Percentiles rank a stretch among this genome's conserved stretches.
Evolutionary conservation across 1,140 invertebrate species (phyloP).

Genomic region (Globodera ellingtonae): DNA sequence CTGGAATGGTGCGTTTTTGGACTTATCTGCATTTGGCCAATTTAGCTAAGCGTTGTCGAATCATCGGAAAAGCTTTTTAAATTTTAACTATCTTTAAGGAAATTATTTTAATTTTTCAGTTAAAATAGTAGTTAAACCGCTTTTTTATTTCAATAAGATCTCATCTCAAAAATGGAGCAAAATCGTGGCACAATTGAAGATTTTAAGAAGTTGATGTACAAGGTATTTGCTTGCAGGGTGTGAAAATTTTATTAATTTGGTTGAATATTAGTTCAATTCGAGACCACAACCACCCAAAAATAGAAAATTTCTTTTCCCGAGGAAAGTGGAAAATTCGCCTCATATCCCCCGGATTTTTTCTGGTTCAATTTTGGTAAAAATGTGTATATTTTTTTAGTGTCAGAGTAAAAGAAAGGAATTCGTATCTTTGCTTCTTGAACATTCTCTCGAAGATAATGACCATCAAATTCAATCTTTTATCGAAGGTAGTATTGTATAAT

Average conservation of each 20-base stretch:
- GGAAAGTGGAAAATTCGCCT: too few relatives aligned
- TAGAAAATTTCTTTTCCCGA: too few relatives aligned
- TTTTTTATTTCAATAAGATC: constrained; percentile 6
- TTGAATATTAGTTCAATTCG: too few relatives aligned
- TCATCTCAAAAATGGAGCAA: constrained; percentile 22
- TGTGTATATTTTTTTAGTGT: constrained; percentile 30
- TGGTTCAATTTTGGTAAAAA: neutral
- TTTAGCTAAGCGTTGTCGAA: too few relatives aligned
- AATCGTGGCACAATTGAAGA: constrained; percentile 40
- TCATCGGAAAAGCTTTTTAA: too few relatives aligned
- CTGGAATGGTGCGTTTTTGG: constrained; percentile 16
- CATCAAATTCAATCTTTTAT: neutral
- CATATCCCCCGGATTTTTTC: neutral
- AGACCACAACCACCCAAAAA: too few relatives aligned
- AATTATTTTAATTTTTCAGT: too few relatives aligned
- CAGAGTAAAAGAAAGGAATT: constrained; percentile 37
- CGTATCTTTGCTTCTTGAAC: constrained; percentile 24
- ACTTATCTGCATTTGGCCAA: too few relatives aligned
- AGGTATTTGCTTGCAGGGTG: constrained; percentile 23
- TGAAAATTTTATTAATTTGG: too few relatives aligned
- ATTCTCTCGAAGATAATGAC: neutral
- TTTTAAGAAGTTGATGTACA: constrained; percentile 47
- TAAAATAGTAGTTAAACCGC: neutral
- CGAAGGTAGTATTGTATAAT: constrained; percentile 12
- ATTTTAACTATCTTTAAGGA: too few relatives aligned